These are phyloP conservation scores for Aphelocoma californica DNA, from an alignment of 2,797 vertebrate species.

Conservation along the genomic window DNA sequence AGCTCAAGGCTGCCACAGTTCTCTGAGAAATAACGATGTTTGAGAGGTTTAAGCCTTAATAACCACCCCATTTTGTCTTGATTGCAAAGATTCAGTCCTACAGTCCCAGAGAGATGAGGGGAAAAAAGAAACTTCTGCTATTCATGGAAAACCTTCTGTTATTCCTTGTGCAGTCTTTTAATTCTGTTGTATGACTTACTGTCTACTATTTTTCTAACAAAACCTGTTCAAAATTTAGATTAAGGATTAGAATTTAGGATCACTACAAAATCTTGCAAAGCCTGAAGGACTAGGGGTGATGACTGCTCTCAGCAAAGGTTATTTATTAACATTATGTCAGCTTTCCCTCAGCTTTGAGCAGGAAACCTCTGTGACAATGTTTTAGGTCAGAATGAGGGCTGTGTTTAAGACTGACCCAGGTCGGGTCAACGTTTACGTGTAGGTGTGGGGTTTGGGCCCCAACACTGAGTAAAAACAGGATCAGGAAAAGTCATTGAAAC, in stretches of 20 bases:
- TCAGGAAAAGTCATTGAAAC: background rate
- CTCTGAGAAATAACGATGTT: fast-evolving
- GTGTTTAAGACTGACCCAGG: no score
- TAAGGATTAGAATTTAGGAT: background rate
- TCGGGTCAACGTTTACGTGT: no score
- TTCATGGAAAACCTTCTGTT: background rate
- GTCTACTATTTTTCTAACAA: background rate
- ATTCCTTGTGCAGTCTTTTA: background rate
- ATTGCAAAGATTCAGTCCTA: background rate
- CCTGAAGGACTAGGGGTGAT: background rate
- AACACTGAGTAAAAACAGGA: background rate
- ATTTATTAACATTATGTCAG: background rate
- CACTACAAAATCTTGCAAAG: background rate
- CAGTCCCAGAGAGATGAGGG: background rate
- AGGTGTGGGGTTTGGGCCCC: background rate
- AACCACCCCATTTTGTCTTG: background rate
- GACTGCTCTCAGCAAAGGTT: background rate
- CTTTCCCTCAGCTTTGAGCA: background rate
- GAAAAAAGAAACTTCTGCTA: background rate
- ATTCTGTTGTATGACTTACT: background rate
- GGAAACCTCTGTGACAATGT: background rate
- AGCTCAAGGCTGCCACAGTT: background rate
- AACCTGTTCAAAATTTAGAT: background rate
- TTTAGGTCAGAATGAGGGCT: background rate
- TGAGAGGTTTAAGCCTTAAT: background rate